A percentile compares a stretch with the other conserved stretches of the same genome.
phyloP scores from a whole-genome alignment of 2,888 invertebrate genomes.

The Muschampia plurimacula region DNA sequence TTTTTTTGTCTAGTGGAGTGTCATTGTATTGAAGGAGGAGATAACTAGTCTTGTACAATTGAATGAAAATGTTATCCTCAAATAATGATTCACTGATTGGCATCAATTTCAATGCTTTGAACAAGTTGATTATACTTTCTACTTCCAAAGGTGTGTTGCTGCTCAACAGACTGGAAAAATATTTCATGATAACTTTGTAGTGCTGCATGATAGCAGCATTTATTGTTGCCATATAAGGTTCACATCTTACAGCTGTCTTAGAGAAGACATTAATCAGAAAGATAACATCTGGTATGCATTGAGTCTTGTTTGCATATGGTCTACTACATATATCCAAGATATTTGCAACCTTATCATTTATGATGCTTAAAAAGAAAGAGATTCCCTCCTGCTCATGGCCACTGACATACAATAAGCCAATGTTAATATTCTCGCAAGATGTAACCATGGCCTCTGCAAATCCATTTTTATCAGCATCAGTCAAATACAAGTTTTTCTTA shows the following conservation, averaged over 20 bases:
- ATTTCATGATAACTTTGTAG: constrained; percentile 57
- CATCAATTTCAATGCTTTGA: constrained; percentile 50
- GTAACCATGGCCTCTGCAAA: constrained; percentile 22
- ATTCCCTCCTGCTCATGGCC: constrained; percentile 53
- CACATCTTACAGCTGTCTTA: constrained; percentile 11
- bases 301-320: constrained; percentile 65
- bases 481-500: constrained; percentile 25
- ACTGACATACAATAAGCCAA: constrained; percentile 60
- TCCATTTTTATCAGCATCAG: constrained; percentile 23
- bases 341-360: constrained; percentile 54
- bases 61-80: constrained; percentile 50
- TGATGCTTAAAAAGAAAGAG: constrained; percentile 51
- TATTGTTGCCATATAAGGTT: constrained; percentile 24
- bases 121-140: constrained; percentile 55
- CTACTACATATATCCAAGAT: constrained; percentile 54
- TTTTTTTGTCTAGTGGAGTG: constrained; percentile 57
- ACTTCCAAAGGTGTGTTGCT: constrained; percentile 53
- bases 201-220: constrained; percentile 19
- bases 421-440: constrained; percentile 56
- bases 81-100: constrained; percentile 30
- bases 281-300: constrained; percentile 59
- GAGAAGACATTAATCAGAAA: constrained; percentile 23
- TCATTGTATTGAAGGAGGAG: constrained; percentile 57
- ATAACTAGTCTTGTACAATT: constrained; percentile 60
- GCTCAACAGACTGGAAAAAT: constrained; percentile 57